Evolutionary conservation across 2,888 invertebrate species (phyloP).

Genomic region (Drosophila phalerata): DNA sequence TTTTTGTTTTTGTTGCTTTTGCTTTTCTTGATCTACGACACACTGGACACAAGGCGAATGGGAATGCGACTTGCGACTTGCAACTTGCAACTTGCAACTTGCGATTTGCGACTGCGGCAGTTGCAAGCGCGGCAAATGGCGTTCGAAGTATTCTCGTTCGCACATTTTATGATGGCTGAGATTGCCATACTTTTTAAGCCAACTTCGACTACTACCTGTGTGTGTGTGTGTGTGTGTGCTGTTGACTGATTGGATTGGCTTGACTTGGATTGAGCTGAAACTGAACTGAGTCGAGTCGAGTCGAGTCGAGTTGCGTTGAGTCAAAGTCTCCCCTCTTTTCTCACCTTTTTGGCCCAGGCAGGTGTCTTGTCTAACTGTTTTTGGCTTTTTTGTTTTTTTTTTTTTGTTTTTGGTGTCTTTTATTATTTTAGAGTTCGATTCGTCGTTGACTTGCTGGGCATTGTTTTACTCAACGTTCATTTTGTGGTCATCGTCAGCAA

Average conservation of each 20-base stretch:
- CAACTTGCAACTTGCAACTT: conserved; percentile 10
- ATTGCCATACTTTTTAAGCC: conserved; percentile 74
- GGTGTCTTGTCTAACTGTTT: conserved; percentile 51
- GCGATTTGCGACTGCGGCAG: conserved; percentile 14
- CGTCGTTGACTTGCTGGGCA: conserved; percentile 27
- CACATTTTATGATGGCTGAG: conserved; percentile 77
- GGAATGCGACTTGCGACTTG: conserved; percentile 16
- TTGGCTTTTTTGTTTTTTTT: not conserved
- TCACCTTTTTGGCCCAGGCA: conserved; percentile 16
- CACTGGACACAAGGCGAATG: conserved; percentile 33
- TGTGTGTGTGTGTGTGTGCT: conserved; percentile 43
- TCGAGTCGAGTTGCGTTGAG: not conserved
- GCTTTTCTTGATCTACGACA: conserved; percentile 70
- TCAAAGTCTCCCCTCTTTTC: not conserved
- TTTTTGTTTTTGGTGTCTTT: not conserved
- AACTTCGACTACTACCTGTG: conserved; percentile 22
- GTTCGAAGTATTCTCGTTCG: conserved; percentile 61
- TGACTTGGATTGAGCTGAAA: conserved; percentile 48
- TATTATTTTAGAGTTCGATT: conserved; percentile 7
- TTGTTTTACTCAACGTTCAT: conserved; percentile 31
- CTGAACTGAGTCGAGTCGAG: not conserved
- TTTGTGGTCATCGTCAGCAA: conserved; percentile 22
- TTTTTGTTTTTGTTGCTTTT: conserved; percentile 12
- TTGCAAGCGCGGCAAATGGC: conserved; percentile 58
- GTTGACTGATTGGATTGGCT: conserved; percentile 77